Percentiles rank a stretch among this genome's conserved stretches.
Evolutionary conservation across 2,888 invertebrate genomes (phyloP).

Genomic region (Himalopsyche tibetana): DNA sequence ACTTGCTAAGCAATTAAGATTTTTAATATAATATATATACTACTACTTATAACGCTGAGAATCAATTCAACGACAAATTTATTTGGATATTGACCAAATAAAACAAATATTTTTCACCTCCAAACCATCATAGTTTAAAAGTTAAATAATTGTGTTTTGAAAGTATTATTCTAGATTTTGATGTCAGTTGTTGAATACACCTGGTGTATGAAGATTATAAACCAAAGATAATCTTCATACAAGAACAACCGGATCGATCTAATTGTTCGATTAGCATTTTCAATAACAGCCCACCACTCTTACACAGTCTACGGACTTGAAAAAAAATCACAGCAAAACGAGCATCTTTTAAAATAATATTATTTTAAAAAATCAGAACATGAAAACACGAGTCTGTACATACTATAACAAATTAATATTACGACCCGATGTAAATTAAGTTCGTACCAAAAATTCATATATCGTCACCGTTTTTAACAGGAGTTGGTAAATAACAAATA

Average conservation of each 20-base stretch:
- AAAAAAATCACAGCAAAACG: not conserved
- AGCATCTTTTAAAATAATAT: not conserved
- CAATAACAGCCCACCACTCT: conserved; percentile 40
- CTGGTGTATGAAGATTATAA: not conserved
- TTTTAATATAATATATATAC: too few relatives aligned
- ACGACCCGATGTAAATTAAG: not conserved
- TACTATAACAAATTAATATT: too few relatives aligned
- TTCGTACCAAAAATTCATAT: too few relatives aligned
- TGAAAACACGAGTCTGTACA: conserved; percentile 1
- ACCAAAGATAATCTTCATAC: conserved; percentile 31
- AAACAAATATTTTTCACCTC: too few relatives aligned
- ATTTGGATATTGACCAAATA: too few relatives aligned
- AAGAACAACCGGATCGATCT: conserved; percentile 41
- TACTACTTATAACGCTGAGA: too few relatives aligned
- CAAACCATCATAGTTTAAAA: too few relatives aligned
- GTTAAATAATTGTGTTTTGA: conserved; percentile 12
- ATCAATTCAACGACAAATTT: too few relatives aligned
- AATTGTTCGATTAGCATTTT: conserved; percentile 42
- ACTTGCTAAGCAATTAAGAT: too few relatives aligned
- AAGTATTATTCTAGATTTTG: not conserved
- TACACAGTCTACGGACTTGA: not conserved
- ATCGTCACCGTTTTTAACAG: too few relatives aligned
- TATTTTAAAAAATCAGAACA: conserved; percentile 3
- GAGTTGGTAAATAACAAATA: too few relatives aligned
- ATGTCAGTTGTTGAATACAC: not conserved